phyloP scores from a whole-genome alignment of 2,797 vertebrate genomes.

The Sebastes dallii region DNA sequence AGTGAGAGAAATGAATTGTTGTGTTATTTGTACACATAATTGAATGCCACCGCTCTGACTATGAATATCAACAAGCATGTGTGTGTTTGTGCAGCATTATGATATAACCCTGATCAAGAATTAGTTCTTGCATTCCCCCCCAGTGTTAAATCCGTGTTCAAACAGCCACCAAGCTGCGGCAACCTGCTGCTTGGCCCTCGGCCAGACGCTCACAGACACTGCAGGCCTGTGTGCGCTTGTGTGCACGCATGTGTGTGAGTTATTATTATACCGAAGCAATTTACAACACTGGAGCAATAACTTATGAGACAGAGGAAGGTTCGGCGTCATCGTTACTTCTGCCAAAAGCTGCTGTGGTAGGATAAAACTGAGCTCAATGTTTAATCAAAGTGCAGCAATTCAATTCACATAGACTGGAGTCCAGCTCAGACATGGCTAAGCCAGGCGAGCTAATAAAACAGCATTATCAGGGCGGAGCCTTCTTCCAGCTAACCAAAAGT shows the following conservation, averaged over 20 bases:
- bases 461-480: slow-evolving; percentile 46
- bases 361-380: background rate
- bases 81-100: slow-evolving; percentile 34
- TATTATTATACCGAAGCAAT: background rate
- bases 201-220: slow-evolving; percentile 9
- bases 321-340: background rate
- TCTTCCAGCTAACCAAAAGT: slow-evolving; percentile 54
- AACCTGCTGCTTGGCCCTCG: slow-evolving; percentile 33
- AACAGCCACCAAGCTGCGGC: slow-evolving; percentile 51
- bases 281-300: background rate
- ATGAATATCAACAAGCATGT: slow-evolving; percentile 21
- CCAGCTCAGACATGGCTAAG: slow-evolving; percentile 32
- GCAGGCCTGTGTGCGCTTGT: background rate
- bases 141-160: slow-evolving; percentile 40
- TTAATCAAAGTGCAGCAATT: slow-evolving; percentile 2
- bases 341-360: background rate
- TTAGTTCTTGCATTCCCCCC: slow-evolving; percentile 36
- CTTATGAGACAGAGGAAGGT: background rate
- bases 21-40: background rate
- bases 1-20: background rate
- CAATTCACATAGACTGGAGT: background rate
- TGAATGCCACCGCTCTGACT: background rate
- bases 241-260: background rate
- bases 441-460: slow-evolving; percentile 47
- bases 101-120: slow-evolving; percentile 52